Percentiles rank a stretch among this genome's conserved stretches.
Conservation (phyloP, 1,140 invertebrate species). For the Scylla paramamosain region DNA sequence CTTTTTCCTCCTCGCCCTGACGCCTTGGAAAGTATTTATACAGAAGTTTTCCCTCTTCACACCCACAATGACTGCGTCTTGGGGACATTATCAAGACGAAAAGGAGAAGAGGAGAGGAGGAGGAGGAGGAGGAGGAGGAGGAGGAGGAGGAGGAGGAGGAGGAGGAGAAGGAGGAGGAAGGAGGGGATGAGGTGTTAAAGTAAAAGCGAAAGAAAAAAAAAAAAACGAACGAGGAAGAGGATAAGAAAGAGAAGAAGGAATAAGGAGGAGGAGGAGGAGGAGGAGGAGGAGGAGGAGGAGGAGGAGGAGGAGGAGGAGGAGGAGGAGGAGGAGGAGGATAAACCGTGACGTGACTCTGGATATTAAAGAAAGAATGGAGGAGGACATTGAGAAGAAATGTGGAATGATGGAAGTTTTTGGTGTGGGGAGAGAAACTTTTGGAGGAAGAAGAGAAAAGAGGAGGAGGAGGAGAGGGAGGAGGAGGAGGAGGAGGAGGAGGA, state of each 20-base stretch:
- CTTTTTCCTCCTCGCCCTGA: background rate
- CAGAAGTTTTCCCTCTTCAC: background rate
- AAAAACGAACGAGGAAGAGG: background rate
- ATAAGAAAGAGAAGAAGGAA: background rate
- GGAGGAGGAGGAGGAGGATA: conserved; percentile 15
- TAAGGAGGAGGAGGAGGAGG: background rate
- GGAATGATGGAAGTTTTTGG: background rate
- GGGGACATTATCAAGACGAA: background rate
- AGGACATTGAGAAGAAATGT: conserved; percentile 22
- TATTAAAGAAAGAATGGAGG: conserved; percentile 14
- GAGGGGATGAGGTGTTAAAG: too few relatives aligned
- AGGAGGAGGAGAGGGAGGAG: too few relatives aligned
- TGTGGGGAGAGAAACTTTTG: background rate
- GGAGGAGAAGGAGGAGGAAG: too few relatives aligned
- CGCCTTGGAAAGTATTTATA: background rate
- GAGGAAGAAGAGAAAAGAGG: background rate
- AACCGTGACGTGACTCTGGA: conserved; percentile 10
- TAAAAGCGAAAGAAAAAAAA: background rate
- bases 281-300: background rate
- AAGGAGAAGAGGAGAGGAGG: too few relatives aligned
- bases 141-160: too few relatives aligned
- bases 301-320: background rate
- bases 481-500: background rate
- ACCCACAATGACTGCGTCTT: background rate
- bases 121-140: too few relatives aligned